Base-by-base conservation (phyloP, 2,113 vertebrate species). In the Xiphophorus hellerii region DNA sequence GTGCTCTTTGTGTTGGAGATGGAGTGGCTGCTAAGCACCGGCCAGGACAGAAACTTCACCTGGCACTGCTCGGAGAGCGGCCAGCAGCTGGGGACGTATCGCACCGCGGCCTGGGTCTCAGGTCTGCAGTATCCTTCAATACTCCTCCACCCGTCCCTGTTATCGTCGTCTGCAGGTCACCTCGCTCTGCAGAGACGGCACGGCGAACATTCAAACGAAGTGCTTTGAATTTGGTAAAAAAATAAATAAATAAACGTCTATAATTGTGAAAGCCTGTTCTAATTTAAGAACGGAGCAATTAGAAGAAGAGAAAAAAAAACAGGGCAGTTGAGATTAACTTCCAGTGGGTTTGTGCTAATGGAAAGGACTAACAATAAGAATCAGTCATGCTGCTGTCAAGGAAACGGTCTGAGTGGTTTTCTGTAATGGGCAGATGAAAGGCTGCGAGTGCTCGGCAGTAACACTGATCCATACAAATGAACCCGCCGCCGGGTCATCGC, bases 41-140 rank as follows among this genome's bases (percentile, higher is more conserved):
- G 97, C 7, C 98, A 98, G 87, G 98, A 99, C 92, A 98, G 98
- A 73, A 94, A 94, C 72, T 97, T 99, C 84, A 96, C 95, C 0
- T 99, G 98, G 98, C 97, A 98, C 92, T 99, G 98, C 80, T 98
- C 98, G 0, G 98, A 99, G 91, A 98, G 96, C 0, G 96, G 97
- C 9, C 96, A 96, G 87, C 95, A 95, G 62, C 94, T 99, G 66
- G 98, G 98, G n/a, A 94, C 92, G 1, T 95, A 98, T 84, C 96
- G 95, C 73, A 98, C 96, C n/a, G 85, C 92, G 0, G 96, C 98
- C 0, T 97, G 96, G 27, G 97, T 98, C 48, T 96, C 96, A 0
- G 96, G 97, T 78, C 95, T 99, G 63, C 98, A 99, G 98, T 99
- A 99, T 99, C 97, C 96, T 97, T 95, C 83, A 27, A 11, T 11